phyloP scores from a whole-genome alignment of 2,888 invertebrate genomes.

The Graphium colonna region DNA sequence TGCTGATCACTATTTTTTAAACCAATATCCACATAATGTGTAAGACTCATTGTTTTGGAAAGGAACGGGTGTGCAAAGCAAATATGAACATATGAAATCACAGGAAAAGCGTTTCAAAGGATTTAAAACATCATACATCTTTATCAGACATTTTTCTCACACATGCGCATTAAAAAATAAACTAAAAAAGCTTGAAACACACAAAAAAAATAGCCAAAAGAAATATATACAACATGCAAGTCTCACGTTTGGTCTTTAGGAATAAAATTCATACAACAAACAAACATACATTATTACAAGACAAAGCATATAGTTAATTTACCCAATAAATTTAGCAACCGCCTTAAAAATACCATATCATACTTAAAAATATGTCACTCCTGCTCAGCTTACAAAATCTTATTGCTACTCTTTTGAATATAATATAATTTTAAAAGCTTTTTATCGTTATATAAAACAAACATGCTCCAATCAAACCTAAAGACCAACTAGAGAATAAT shows the following conservation, averaged over 20 bases:
- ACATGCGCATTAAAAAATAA: slow-evolving; percentile 69
- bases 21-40: slow-evolving; percentile 9
- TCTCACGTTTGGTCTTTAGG: slow-evolving; percentile 80
- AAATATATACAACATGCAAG: slow-evolving; percentile 66
- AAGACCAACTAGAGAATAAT: slow-evolving; percentile 69
- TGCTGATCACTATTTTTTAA: slow-evolving; percentile 1
- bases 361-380: slow-evolving; percentile 60
- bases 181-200: slow-evolving; percentile 57
- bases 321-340: slow-evolving; percentile 79
- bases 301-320: slow-evolving; percentile 52
- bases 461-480: slow-evolving; percentile 61
- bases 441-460: slow-evolving; percentile 23
- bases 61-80: slow-evolving; percentile 70
- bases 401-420: slow-evolving; percentile 20
- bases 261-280: slow-evolving; percentile 55
- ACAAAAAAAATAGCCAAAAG: slow-evolving; percentile 58
- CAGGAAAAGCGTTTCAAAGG: slow-evolving; percentile 64
- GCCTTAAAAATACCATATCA: slow-evolving; percentile 58
- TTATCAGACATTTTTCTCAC: slow-evolving; percentile 64
- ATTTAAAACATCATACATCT: slow-evolving; percentile 37
- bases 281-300: slow-evolving; percentile 35
- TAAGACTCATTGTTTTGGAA: slow-evolving; percentile 36
- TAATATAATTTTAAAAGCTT: slow-evolving; percentile 20
- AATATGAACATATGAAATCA: slow-evolving; percentile 77
- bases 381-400: slow-evolving; percentile 30